Conservation (phyloP, 2,797 vertebrate species). For the Pangasius larnaudii region DNA sequence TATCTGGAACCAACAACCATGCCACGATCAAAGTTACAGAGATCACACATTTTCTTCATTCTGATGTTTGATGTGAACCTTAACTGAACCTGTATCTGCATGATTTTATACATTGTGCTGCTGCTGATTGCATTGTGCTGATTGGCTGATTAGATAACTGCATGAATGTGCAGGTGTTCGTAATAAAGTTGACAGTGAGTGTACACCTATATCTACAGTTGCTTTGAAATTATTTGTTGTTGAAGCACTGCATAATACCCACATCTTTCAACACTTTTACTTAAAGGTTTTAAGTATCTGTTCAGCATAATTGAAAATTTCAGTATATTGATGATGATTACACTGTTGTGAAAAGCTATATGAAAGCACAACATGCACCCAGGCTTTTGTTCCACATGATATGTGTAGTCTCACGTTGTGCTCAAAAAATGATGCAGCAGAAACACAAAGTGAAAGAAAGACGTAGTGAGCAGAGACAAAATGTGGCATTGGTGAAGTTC, state of each 20-base stretch:
- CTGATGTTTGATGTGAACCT: too few relatives aligned
- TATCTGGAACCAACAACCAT: too few relatives aligned
- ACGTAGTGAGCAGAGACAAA: constrained; percentile 32
- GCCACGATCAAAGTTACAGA: too few relatives aligned
- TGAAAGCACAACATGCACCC: neutral
- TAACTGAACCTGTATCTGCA: too few relatives aligned
- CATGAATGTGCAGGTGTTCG: too few relatives aligned
- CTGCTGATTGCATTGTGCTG: too few relatives aligned
- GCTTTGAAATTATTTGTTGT: neutral
- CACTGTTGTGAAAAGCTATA: neutral
- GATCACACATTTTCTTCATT: too few relatives aligned
- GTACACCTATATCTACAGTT: neutral
- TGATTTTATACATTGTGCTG: too few relatives aligned
- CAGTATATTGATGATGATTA: neutral
- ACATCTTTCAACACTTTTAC: neutral
- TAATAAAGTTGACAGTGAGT: too few relatives aligned
- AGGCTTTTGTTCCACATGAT: neutral
- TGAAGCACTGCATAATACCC: neutral
- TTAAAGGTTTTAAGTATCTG: neutral
- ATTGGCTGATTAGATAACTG: too few relatives aligned
- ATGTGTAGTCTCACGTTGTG: constrained; percentile 7
- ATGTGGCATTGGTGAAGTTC: constrained; percentile 67
- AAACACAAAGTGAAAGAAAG: constrained; percentile 35
- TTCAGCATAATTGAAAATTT: neutral
- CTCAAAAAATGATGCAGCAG: constrained; percentile 25